Evolutionary conservation across 2,113 vertebrate genomes (phyloP).

Genomic region (Brienomyrus longianalis): DNA sequence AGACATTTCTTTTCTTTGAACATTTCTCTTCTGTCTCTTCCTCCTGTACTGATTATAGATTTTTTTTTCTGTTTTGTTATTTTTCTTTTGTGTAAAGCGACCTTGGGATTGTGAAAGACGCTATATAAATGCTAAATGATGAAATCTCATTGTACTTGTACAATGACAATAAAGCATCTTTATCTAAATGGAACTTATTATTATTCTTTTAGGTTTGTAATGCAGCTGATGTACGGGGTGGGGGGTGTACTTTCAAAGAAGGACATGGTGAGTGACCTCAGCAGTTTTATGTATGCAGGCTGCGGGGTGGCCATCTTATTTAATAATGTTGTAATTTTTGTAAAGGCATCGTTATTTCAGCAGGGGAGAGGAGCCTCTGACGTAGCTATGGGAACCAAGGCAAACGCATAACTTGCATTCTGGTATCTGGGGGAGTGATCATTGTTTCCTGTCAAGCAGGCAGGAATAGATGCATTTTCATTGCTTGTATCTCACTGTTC

Average conservation of each 20-base stretch:
- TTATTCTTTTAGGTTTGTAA: not conserved
- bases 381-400: conserved; percentile 2
- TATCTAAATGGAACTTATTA: too few species aligned
- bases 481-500: conserved; percentile 33
- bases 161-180: too few species aligned
- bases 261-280: not conserved
- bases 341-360: not conserved
- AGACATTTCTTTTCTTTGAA: too few species aligned
- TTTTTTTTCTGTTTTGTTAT: too few species aligned
- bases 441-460: conserved; percentile 15
- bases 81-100: too few species aligned
- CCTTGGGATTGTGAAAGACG: too few species aligned
- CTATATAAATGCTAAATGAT: too few species aligned
- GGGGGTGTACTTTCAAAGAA: not conserved
- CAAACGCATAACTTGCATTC: conserved; percentile 4
- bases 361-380: not conserved
- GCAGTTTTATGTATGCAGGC: not conserved
- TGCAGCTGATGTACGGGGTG: not conserved
- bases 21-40: too few species aligned
- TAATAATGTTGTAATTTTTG: conserved; percentile 24
- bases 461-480: conserved; percentile 25
- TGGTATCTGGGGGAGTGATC: conserved; percentile 13
- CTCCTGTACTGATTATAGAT: too few species aligned
- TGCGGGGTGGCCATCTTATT: not conserved
- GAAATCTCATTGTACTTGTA: too few species aligned